Evolutionary conservation across 2,113 vertebrate species (phyloP), one percentile per base, ranked within the genome.

Genomic region (Pogona vitticeps): DNA sequence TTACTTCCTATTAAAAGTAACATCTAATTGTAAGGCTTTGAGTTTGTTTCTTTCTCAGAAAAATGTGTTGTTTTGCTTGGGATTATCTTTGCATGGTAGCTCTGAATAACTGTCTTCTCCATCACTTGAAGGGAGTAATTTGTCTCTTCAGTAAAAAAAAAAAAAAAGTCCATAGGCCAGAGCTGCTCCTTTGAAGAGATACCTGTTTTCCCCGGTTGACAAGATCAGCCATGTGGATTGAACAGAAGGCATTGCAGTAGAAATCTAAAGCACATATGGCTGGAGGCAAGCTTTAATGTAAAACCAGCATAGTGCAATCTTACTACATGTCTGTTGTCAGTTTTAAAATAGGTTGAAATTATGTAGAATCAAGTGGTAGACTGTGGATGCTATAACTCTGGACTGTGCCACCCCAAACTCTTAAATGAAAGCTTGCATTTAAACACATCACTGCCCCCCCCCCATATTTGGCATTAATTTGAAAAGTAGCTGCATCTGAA

Each of bases 1-100:
- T 82, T 86, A 81, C 78, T 91, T 90, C 87, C 38, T 95, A 79
- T 94, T 93, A 91, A 95, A 95, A 94, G 91, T 93, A 93, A 94
- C 80, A 80, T 93, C 90, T 89, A 88, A 31, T 95, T 93, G 75
- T 59, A 92, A 79, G 93, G 67, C 87, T 90, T 87, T 42, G 6
- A 87, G 67, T 90, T 90, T 91, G 71, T 18, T 85, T 90, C 46
- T 86, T 90, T 67, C 13, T 38, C 8, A 80, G 6, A 20, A 56
- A 86, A 58, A 18, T 17, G 75, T 52, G 70, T 31, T 88, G 1
- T 59, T 88, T 92, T 90, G 56, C 68, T 71, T 61, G 84, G 23
- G 87, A 40, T 59, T 38, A 4, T 68, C 1, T 72, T 79, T 14
- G 67, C 15, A 7, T 14, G 26, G 20, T 63, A 7, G 7, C 1